These are phyloP conservation scores for Falco berigora DNA, from an alignment of 2,797 vertebrate genomes.

Conservation along the genomic window DNA sequence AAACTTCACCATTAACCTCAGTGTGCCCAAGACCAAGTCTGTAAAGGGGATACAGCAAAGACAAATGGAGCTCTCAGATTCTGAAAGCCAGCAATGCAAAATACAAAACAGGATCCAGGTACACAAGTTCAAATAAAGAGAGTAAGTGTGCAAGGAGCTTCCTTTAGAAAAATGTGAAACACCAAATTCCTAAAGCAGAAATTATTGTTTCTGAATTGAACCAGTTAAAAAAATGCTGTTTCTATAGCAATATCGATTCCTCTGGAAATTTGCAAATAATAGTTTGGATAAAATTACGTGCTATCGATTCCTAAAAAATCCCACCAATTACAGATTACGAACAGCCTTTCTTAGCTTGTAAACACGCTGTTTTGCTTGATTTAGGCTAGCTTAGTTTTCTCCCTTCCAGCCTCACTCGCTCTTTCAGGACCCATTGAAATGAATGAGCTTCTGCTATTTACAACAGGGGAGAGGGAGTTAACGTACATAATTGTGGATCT, in stretches of 20 bases:
- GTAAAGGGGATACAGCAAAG: not conserved
- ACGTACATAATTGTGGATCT: accelerated
- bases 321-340: not conserved
- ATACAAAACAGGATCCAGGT: not conserved
- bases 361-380: not conserved
- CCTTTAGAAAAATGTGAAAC: not conserved
- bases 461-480: not conserved
- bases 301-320: not conserved
- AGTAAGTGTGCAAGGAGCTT: not conserved
- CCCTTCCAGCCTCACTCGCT: not conserved
- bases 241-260: not conserved
- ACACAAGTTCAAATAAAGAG: not conserved
- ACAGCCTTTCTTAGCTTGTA: not conserved
- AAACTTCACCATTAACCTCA: not conserved
- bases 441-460: not conserved
- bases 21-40: not conserved
- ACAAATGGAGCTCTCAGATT: not conserved
- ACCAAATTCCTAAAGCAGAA: not conserved
- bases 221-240: not conserved
- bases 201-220: not conserved
- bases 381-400: not conserved
- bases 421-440: not conserved
- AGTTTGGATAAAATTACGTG: not conserved
- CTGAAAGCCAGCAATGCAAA: not conserved
- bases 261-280: not conserved